Evolutionary conservation across 2,888 invertebrate species (phyloP).

Genomic region (Apodemia hepburni): DNA sequence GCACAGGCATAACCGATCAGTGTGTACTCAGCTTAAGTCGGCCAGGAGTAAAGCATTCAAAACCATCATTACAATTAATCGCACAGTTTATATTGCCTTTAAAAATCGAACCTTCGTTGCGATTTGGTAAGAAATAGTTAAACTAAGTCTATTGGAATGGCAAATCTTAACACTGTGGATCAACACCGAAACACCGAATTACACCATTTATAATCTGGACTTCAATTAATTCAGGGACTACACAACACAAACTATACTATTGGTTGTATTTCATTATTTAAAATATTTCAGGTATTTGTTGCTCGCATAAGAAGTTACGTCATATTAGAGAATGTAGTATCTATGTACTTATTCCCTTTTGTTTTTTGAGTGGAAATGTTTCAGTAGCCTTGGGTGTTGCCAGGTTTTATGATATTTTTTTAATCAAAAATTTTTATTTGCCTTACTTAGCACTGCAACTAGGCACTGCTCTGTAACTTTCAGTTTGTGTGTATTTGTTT

Average conservation of each 20-base stretch:
- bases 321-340: no score
- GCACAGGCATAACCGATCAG: slow-evolving; percentile 11
- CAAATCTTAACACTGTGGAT: slow-evolving; percentile 22
- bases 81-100: slow-evolving; percentile 1
- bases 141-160: slow-evolving; percentile 9
- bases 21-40: slow-evolving; percentile 8
- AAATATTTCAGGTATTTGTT: slow-evolving; percentile 35
- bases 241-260: slow-evolving; percentile 63
- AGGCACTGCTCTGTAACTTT: no score
- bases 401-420: no score
- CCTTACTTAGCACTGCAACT: no score
- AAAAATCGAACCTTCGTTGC: background rate
- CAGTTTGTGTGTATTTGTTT: no score
- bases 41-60: slow-evolving; percentile 13
- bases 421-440: no score
- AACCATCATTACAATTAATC: background rate
- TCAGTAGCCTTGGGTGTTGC: no score
- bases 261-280: slow-evolving; percentile 31
- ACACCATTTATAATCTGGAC: slow-evolving; percentile 29
- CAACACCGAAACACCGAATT: slow-evolving; percentile 28
- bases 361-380: no score
- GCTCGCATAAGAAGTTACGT: background rate
- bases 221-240: slow-evolving; percentile 57
- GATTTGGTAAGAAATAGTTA: slow-evolving; percentile 5
- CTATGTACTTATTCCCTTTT: no score